Base-by-base conservation (phyloP, 2,888 invertebrate genomes). In the Scrobipalpa costella region DNA sequence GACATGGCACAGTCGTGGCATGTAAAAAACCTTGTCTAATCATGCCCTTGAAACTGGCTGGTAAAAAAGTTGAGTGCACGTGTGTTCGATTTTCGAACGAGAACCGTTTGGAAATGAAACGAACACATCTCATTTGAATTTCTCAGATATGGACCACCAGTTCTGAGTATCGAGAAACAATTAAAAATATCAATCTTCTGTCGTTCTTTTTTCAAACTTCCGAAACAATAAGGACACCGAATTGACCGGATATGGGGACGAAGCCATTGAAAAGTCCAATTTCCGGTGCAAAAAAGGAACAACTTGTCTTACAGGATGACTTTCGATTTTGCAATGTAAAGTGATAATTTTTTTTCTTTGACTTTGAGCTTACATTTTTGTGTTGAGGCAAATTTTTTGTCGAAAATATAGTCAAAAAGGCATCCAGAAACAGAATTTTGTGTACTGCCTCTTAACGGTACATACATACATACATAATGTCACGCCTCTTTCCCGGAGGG, bases 51-150 rank as follows among this genome's bases (percentile, higher is more conserved):
- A 57, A 63, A 55, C 55, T 33, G 55, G 55, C 36, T 63, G 49
- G 65, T 63, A 63, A 67, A 70, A 70, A 69, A 66, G 59, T 67
- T 63, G 44, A 68, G 67, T 69, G 67, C 70, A 70, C 70, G 70
- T 70, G 70, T 67, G 63, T 66, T 68, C 64, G 61, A 65, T 65
- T 64, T 64, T 66, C 27, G 62, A 64, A 66, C 62, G 60, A 27
- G 19, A 57, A 57, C 55, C 55, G 34, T 59, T 59, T 36, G 44
- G 57, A 62, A 57, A 40, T 44, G 27, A 44, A 36, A 50, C 21
- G n/a, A 7, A 15, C 15, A 7, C 5, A 19, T 15, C 9, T 44
- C 8, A 33, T 60, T 47, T 60, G 15, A 60, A 47, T n/a, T 60
- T 33, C 33, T 27, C 21, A 21, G 50, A 27, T 49, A 49, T 49